Percentiles rank a stretch among this genome's conserved stretches.
These are phyloP conservation scores for Oostethus manadensis DNA, from an alignment of 2,113 vertebrate genomes.

Conservation along the genomic window DNA sequence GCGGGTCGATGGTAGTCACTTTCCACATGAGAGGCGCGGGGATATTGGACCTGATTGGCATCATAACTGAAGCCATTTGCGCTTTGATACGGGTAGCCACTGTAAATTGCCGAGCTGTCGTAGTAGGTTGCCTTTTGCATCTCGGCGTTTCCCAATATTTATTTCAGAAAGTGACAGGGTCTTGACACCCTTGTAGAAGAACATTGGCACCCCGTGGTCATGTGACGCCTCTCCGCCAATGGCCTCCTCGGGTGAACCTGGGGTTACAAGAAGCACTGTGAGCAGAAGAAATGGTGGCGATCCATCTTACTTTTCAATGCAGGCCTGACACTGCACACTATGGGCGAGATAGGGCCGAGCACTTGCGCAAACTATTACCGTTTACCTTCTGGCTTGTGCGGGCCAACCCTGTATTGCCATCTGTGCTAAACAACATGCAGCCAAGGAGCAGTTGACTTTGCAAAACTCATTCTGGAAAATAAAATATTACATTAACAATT, in stretches of 20 bases:
- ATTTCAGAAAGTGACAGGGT: conserved; percentile 98
- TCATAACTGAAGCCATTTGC: conserved; percentile 98
- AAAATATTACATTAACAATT: conserved; percentile 39
- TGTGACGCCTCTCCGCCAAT: conserved; percentile 97
- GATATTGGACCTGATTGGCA: conserved; percentile 94
- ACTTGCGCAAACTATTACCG: conserved; percentile 67
- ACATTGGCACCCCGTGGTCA: conserved; percentile 99
- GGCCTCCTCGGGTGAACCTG: conserved; percentile 91
- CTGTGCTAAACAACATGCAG: conserved; percentile 46
- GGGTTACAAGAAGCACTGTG: conserved; percentile 88
- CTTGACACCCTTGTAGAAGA: conserved; percentile 99
- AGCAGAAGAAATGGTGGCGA: conserved; percentile 94
- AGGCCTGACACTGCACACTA: conserved; percentile 94
- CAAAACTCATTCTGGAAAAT: too few species aligned
- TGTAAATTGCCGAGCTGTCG: conserved; percentile 98
- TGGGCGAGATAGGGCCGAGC: conserved; percentile 91
- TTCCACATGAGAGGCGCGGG: conserved; percentile 85
- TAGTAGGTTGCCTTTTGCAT: conserved; percentile 99
- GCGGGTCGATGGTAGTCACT: conserved; percentile 93
- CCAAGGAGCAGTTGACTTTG: conserved; percentile 34
- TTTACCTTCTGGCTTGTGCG: conserved; percentile 72
- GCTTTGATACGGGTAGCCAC: conserved; percentile 97
- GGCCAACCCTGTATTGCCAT: conserved; percentile 62
- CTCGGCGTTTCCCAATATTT: conserved; percentile 98
- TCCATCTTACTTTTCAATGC: conserved; percentile 99